Evolutionary conservation across 1,140 invertebrate species (phyloP).

Genomic region (Pseudoatta argentina): DNA sequence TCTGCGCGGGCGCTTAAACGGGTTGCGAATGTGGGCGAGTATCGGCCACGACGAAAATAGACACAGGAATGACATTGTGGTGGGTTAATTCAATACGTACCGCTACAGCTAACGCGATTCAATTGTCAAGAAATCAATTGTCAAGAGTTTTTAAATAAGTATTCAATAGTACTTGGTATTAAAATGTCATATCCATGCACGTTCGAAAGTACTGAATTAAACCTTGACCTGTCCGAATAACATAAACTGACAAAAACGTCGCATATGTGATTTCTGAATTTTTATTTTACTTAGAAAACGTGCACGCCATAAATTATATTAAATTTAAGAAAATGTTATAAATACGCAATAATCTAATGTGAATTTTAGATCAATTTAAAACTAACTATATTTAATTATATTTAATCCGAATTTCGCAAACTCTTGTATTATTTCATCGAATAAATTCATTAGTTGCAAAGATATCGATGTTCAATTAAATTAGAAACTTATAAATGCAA

Average conservation of each 20-base stretch:
- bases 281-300: background rate
- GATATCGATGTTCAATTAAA: background rate
- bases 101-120: conserved; percentile 18
- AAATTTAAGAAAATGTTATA: background rate
- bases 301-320: background rate
- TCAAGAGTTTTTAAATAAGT: conserved; percentile 5
- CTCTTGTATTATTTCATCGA: background rate
- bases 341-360: background rate
- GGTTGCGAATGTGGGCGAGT: conserved; percentile 13
- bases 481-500: background rate
- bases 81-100: conserved; percentile 37
- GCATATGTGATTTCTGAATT: background rate
- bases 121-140: conserved; percentile 47
- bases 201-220: background rate
- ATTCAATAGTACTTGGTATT: conserved; percentile 1
- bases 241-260: background rate
- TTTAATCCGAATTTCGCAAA: background rate
- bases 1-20: conserved; percentile 9
- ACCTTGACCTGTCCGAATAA: background rate
- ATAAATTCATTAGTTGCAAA: background rate
- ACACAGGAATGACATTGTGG: conserved; percentile 5
- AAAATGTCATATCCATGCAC: conserved; percentile 3
- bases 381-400: background rate
- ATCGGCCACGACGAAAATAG: conserved; percentile 17
- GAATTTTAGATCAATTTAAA: background rate